phyloP scores from a whole-genome alignment of 2,113 vertebrate species.

The Cheilinus undulatus region DNA sequence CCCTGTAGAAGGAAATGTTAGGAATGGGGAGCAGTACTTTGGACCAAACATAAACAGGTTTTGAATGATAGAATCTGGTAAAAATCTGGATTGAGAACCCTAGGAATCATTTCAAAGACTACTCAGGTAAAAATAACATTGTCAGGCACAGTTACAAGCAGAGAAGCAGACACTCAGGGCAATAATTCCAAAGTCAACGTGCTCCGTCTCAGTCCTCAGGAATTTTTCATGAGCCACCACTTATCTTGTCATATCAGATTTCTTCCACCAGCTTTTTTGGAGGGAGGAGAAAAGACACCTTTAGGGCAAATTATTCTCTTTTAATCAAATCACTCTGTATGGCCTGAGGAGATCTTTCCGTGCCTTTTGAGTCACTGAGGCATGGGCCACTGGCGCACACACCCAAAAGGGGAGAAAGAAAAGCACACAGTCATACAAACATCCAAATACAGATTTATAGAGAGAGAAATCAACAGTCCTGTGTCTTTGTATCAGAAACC shows the following conservation, averaged over 20 bases:
- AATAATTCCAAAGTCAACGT: conserved; percentile 79
- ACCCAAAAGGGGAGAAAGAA: not conserved
- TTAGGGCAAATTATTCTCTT: conserved; percentile 83
- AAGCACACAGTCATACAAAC: conserved; percentile 17
- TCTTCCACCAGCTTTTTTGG: conserved; percentile 74
- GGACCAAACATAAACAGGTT: conserved; percentile 51
- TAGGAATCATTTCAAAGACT: conserved; percentile 57
- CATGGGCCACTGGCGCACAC: conserved; percentile 46
- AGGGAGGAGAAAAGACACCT: conserved; percentile 79
- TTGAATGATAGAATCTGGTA: conserved; percentile 43
- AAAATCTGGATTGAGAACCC: conserved; percentile 34
- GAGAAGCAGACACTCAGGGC: conserved; percentile 60
- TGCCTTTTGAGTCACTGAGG: conserved; percentile 58
- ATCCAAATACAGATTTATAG: conserved; percentile 10
- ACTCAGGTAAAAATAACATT: conserved; percentile 73
- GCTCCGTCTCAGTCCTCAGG: conserved; percentile 76
- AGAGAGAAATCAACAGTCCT: conserved; percentile 20
- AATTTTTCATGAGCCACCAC: conserved; percentile 86
- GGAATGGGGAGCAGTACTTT: conserved; percentile 39
- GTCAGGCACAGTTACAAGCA: conserved; percentile 70
- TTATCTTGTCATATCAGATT: conserved; percentile 85
- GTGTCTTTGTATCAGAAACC: conserved; percentile 49
- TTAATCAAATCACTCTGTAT: conserved; percentile 79
- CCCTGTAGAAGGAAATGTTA: conserved; percentile 30
- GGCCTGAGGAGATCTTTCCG: conserved; percentile 68